Percentiles rank a stretch among this genome's conserved stretches.
phyloP scores from a whole-genome alignment of 2,888 invertebrate species.

The Lasioglossum marginatum region DNA sequence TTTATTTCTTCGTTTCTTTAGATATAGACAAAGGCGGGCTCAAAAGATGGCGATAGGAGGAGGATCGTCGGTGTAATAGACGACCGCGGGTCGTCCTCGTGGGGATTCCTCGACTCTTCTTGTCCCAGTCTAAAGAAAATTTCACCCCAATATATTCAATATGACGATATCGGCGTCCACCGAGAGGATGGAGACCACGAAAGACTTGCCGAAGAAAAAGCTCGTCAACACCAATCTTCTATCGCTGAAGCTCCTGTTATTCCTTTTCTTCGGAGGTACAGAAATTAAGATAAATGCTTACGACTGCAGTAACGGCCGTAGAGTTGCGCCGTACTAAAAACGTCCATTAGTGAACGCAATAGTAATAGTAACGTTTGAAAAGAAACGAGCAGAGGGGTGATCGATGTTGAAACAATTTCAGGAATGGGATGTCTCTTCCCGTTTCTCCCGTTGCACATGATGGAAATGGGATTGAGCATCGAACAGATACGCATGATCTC shows the following conservation, averaged over 20 bases:
- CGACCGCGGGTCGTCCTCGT: constrained; percentile 52
- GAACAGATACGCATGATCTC: constrained; percentile 92
- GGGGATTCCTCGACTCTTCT: constrained; percentile 26
- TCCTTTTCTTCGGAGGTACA: constrained; percentile 91
- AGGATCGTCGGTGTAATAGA: constrained; percentile 52
- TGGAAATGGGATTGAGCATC: constrained; percentile 89
- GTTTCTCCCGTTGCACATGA: constrained; percentile 92
- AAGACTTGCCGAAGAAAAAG: constrained; percentile 81
- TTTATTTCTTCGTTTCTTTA: constrained; percentile 11
- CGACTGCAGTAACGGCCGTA: background rate
- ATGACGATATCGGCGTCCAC: constrained; percentile 75
- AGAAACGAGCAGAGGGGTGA: background rate
- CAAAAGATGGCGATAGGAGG: constrained; percentile 55
- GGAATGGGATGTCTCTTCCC: constrained; percentile 93
- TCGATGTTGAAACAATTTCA: constrained; percentile 78
- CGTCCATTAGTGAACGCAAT: background rate
- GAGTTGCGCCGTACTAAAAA: background rate
- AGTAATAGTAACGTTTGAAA: background rate
- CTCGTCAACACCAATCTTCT: constrained; percentile 90
- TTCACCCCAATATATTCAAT: constrained; percentile 22
- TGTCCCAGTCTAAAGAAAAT: constrained; percentile 38
- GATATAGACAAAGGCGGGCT: constrained; percentile 53
- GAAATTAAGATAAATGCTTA: background rate
- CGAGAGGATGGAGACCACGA: constrained; percentile 74
- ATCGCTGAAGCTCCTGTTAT: constrained; percentile 92